phyloP scores from a whole-genome alignment of 2,113 vertebrate species.

The Ramphastos sulfuratus region DNA sequence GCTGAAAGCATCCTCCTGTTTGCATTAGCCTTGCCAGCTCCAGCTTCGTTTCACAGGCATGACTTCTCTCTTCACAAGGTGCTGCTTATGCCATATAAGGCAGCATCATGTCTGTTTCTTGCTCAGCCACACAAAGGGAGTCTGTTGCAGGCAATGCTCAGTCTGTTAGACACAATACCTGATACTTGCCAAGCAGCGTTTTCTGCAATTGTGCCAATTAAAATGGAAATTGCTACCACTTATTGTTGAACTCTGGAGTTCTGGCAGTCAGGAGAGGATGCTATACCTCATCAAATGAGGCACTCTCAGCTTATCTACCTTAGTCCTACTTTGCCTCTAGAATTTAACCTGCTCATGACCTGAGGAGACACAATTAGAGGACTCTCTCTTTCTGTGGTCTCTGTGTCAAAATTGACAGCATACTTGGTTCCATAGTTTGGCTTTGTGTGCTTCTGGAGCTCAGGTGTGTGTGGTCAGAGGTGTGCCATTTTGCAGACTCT shows the following conservation, averaged over 20 bases:
- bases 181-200: conserved; percentile 61
- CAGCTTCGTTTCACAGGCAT: conserved; percentile 22
- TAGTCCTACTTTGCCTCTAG: neutral
- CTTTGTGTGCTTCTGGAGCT: neutral
- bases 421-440: neutral
- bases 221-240: conserved; percentile 54
- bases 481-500: neutral
- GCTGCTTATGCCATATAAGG: conserved; percentile 39
- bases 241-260: conserved; percentile 29
- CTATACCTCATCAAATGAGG: conserved; percentile 33
- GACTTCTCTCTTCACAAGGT: conserved; percentile 34
- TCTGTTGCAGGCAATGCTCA: conserved; percentile 59
- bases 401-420: neutral
- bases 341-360: conserved; percentile 26
- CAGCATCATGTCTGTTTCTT: conserved; percentile 40
- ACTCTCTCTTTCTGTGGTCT: conserved; percentile 6
- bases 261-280: conserved; percentile 28
- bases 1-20: conserved; percentile 19
- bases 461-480: fast-evolving
- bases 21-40: neutral
- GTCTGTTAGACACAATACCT: conserved; percentile 54
- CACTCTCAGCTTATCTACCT: neutral
- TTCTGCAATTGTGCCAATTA: conserved; percentile 59
- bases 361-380: neutral
- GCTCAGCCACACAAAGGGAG: conserved; percentile 33